A percentile compares a stretch with the other conserved stretches of the same genome.
Evolutionary conservation across 2,888 invertebrate species (phyloP).

Genomic region (Serrognathus titanus): DNA sequence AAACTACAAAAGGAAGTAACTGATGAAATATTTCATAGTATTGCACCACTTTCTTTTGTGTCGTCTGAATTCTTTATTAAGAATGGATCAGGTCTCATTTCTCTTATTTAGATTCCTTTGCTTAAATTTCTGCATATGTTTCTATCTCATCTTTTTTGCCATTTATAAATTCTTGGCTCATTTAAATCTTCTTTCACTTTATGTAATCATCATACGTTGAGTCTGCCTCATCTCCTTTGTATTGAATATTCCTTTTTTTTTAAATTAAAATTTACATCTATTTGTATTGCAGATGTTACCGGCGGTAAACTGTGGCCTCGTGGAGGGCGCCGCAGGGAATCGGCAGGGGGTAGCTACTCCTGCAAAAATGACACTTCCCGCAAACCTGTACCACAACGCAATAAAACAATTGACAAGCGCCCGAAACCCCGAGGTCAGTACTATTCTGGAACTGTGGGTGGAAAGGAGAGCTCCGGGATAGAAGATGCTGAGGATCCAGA

Average conservation of each 20-base stretch:
- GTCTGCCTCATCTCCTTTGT: too few relatives aligned
- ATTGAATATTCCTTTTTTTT: slow-evolving; percentile 25
- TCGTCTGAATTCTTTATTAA: too few relatives aligned
- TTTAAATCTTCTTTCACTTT: too few relatives aligned
- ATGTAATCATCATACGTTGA: too few relatives aligned
- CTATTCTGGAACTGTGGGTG: slow-evolving; percentile 55
- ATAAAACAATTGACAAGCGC: slow-evolving; percentile 67
- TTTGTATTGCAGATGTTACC: slow-evolving; percentile 45
- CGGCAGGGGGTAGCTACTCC: slow-evolving; percentile 54
- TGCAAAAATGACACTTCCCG: slow-evolving; percentile 63
- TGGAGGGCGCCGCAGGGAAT: slow-evolving; percentile 62
- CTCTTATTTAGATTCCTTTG: too few relatives aligned
- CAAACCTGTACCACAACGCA: slow-evolving; percentile 67
- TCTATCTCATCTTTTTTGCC: too few relatives aligned
- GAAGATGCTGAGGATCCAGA: slow-evolving; percentile 60
- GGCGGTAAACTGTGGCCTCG: slow-evolving; percentile 62
- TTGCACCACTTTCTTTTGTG: too few relatives aligned
- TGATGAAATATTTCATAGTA: too few relatives aligned
- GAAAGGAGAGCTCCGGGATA: slow-evolving; percentile 70
- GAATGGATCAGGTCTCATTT: too few relatives aligned
- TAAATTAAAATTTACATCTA: slow-evolving; percentile 26
- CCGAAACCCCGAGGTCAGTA: slow-evolving; percentile 65
- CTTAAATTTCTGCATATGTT: too few relatives aligned
- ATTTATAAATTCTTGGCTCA: too few relatives aligned
- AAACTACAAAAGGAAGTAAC: too few relatives aligned